phyloP scores from a whole-genome alignment of 2,113 vertebrate species.

The Peucedramus taeniatus region DNA sequence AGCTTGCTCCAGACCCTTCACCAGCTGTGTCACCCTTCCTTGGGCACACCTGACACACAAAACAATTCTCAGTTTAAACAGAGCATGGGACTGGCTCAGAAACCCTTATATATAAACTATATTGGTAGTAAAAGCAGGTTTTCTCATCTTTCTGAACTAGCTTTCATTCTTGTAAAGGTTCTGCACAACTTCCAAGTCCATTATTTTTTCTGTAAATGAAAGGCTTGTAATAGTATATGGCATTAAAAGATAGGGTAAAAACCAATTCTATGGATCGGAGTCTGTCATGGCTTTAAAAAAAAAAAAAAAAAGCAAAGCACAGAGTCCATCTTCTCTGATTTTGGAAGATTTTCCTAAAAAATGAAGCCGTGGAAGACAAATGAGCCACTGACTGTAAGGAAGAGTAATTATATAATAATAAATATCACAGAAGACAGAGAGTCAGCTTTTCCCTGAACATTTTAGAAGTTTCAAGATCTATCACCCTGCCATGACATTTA shows the following conservation, averaged over 20 bases:
- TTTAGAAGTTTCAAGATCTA: not conserved
- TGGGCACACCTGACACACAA: not conserved
- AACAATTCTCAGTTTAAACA: not conserved
- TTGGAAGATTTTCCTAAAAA: not conserved
- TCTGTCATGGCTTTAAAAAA: not conserved
- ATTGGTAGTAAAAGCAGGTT: not conserved
- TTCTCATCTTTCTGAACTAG: not conserved
- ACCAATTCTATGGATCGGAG: not conserved
- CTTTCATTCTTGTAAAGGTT: not conserved
- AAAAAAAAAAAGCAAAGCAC: not conserved
- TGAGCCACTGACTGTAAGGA: not conserved
- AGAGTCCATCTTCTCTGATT: not conserved
- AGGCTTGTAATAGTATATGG: not conserved
- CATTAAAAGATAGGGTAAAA: not conserved
- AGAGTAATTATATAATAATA: constrained; percentile 7
- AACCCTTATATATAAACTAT: not conserved
- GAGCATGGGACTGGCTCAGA: not conserved
- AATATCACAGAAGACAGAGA: not conserved
- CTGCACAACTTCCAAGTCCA: not conserved
- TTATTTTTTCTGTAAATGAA: not conserved
- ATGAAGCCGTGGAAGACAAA: not conserved
- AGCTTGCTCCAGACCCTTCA: not conserved
- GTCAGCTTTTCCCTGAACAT: not conserved
- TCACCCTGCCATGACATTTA: not conserved
- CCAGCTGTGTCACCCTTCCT: not conserved